A percentile compares a stretch with the other conserved stretches of the same genome.
Evolutionary conservation across 2,113 vertebrate genomes (phyloP).

Genomic region (Psilopsiagon aurifrons): DNA sequence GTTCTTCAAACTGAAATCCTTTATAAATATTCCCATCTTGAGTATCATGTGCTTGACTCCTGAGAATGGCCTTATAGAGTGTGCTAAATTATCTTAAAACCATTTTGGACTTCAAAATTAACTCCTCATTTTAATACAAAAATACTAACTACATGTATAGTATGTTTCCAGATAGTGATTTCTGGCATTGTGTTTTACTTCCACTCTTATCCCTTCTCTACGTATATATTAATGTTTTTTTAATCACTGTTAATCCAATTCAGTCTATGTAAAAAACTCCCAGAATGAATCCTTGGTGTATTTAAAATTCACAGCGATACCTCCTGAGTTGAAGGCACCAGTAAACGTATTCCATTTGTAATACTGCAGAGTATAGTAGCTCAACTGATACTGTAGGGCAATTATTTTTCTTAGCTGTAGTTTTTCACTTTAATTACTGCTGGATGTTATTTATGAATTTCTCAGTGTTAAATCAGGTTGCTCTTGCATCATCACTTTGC

Average conservation of each 20-base stretch:
- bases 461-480: constrained; percentile 32
- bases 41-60: background rate
- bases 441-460: constrained; percentile 16
- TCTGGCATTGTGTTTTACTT: constrained; percentile 7
- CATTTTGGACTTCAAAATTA: constrained; percentile 13
- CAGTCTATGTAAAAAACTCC: background rate
- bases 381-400: background rate
- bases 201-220: background rate
- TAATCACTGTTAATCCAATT: background rate
- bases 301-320: background rate
- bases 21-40: background rate
- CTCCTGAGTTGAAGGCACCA: background rate
- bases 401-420: background rate
- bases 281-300: background rate
- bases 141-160: background rate
- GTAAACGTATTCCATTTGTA: background rate
- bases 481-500: constrained; percentile 47
- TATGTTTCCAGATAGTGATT: background rate
- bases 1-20: background rate
- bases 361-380: background rate
- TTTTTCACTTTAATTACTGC: constrained; percentile 25
- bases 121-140: background rate
- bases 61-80: background rate
- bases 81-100: background rate
- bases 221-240: background rate